phyloP scores from a whole-genome alignment of 1,140 invertebrate genomes.

The Melitaea cinxia region DNA sequence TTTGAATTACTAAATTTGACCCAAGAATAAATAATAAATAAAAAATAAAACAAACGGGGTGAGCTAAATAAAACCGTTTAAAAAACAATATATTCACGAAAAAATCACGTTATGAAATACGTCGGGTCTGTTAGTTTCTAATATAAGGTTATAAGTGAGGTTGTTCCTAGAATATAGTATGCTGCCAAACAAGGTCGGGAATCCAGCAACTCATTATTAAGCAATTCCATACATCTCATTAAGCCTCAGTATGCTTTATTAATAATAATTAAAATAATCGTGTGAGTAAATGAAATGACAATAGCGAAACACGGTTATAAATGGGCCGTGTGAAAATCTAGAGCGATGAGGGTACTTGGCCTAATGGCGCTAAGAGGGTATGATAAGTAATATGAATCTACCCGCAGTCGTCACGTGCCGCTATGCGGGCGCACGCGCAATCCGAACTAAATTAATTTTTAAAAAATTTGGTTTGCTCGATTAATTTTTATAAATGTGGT shows the following conservation, averaged over 20 bases:
- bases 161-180: not conserved
- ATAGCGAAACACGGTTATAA: constrained; percentile 12
- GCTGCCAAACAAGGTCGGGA: not conserved
- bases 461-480: constrained; percentile 8
- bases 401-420: constrained; percentile 56
- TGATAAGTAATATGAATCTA: constrained; percentile 52
- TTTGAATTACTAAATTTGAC: too few relatives aligned
- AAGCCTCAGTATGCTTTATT: not conserved
- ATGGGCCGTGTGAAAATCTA: constrained; percentile 59
- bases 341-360: constrained; percentile 60
- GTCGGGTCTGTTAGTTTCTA: too few relatives aligned
- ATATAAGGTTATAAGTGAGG: too few relatives aligned
- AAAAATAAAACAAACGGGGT: too few relatives aligned
- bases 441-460: constrained; percentile 33
- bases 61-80: too few relatives aligned
- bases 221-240: constrained; percentile 1
- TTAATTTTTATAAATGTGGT: constrained; percentile 22
- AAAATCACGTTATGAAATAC: too few relatives aligned
- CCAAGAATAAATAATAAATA: too few relatives aligned
- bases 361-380: constrained; percentile 44
- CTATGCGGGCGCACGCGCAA: constrained; percentile 51
- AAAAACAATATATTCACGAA: too few relatives aligned
- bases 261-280: not conserved
- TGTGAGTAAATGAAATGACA: constrained; percentile 8
- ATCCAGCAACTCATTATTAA: constrained; percentile 2